These are phyloP conservation scores for Oryzias celebensis DNA, from an alignment of 2,113 vertebrate species.

Conservation along the genomic window DNA sequence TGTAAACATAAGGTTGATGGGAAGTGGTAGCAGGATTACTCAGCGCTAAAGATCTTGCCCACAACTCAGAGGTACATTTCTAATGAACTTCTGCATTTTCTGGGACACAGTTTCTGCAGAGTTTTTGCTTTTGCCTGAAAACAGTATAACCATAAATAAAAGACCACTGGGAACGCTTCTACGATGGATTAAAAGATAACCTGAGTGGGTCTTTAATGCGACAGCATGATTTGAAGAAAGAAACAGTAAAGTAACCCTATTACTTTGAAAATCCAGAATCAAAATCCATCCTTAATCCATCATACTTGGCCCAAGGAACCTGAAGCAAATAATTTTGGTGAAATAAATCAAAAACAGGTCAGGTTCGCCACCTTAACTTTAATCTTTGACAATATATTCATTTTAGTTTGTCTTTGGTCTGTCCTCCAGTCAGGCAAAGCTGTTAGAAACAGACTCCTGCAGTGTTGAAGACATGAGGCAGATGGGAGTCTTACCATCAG, in stretches of 20 bases:
- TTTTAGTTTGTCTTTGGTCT: neutral
- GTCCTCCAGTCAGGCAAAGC: conserved; percentile 20
- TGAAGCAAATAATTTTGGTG: neutral
- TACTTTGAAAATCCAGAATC: neutral
- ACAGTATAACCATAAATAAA: too few species aligned
- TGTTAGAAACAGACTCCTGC: conserved; percentile 19
- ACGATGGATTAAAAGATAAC: too few species aligned
- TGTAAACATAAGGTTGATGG: too few species aligned
- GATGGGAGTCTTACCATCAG: conserved; percentile 37
- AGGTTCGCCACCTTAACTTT: neutral
- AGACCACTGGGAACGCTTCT: too few species aligned
- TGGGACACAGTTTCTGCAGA: too few species aligned
- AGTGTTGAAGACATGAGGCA: conserved; percentile 40
- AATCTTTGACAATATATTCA: neutral
- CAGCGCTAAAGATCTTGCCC: too few species aligned
- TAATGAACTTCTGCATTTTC: too few species aligned
- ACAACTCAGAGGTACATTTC: too few species aligned
- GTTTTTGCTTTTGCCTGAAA: too few species aligned
- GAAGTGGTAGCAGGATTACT: too few species aligned
- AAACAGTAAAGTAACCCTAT: neutral
- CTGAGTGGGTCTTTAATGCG: too few species aligned
- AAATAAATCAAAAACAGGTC: neutral
- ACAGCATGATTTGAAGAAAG: too few species aligned
- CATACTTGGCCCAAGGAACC: neutral
- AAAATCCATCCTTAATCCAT: neutral